phyloP scores from a whole-genome alignment of 2,888 invertebrate species.

The Brachynemurus nebulosus region DNA sequence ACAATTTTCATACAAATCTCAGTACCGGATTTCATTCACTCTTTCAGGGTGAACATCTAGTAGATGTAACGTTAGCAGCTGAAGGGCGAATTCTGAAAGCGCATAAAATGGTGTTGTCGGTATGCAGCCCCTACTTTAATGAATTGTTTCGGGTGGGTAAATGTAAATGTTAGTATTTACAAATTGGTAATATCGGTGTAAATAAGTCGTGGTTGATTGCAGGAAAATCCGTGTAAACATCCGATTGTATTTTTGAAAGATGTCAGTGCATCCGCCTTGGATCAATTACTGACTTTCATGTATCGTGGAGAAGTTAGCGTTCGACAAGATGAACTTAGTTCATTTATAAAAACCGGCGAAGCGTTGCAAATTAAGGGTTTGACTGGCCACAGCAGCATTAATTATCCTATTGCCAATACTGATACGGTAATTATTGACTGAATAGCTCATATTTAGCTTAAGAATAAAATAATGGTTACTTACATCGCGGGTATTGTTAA shows the following conservation, averaged over 20 bases:
- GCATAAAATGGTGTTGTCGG: constrained; percentile 54
- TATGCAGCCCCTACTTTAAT: constrained; percentile 58
- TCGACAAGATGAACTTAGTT: constrained; percentile 8
- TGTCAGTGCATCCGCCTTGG: constrained; percentile 39
- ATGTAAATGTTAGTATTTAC: neutral
- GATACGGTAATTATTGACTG: no score
- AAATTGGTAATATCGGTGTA: neutral
- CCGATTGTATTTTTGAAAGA: constrained; percentile 46
- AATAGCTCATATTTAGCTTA: no score
- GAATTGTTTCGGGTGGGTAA: constrained; percentile 34
- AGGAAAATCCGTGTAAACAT: constrained; percentile 50
- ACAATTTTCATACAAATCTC: constrained; percentile 57
- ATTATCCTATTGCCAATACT: neutral
- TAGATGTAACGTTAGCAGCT: constrained; percentile 8
- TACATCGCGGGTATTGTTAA: no score
- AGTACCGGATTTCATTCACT: constrained; percentile 44
- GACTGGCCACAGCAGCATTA: neutral
- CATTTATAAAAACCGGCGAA: constrained; percentile 7
- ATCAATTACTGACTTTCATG: constrained; percentile 42
- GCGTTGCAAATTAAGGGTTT: constrained; percentile 8
- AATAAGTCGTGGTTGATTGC: constrained; percentile 24
- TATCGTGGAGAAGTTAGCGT: constrained; percentile 41
- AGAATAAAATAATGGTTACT: no score
- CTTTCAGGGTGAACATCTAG: constrained; percentile 8
- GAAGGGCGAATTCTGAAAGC: constrained; percentile 48